Percentiles rank a stretch among this genome's conserved stretches.
Evolutionary conservation across 2,888 invertebrate species (phyloP).

Genomic region (Andrena hattorfiana): DNA sequence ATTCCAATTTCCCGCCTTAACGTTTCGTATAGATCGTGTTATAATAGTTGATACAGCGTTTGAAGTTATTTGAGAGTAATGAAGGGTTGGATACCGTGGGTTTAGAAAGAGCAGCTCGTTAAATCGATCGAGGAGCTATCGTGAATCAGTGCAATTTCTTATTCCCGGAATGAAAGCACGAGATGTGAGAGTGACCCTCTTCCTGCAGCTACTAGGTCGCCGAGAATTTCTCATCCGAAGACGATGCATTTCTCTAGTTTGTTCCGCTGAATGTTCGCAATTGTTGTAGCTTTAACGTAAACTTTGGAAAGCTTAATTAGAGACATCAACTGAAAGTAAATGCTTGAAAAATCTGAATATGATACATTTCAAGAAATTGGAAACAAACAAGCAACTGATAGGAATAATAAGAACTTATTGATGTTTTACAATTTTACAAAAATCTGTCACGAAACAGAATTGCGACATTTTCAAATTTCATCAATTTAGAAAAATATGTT

Average conservation of each 20-base stretch:
- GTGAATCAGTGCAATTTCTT: conserved; percentile 10
- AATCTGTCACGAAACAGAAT: neutral
- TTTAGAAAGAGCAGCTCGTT: neutral
- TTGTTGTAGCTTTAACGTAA: neutral
- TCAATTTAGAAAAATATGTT: neutral
- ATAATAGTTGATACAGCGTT: neutral
- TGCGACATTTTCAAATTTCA: neutral
- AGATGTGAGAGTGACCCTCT: conserved; percentile 41
- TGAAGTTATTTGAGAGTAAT: neutral
- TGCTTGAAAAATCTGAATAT: neutral
- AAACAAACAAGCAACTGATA: no score
- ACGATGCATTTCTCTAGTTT: conserved; percentile 31
- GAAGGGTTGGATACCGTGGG: neutral
- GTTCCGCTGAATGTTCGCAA: conserved; percentile 10
- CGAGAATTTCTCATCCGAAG: conserved; percentile 24
- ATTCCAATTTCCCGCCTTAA: neutral
- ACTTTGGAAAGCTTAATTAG: neutral
- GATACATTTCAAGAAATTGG: neutral
- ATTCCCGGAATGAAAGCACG: conserved; percentile 29
- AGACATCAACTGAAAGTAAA: neutral
- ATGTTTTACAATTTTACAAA: no score
- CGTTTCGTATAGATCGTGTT: neutral
- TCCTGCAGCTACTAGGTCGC: conserved; percentile 13
- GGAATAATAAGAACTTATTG: no score
- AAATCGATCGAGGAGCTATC: conserved; percentile 10